phyloP scores from a whole-genome alignment of 2,797 vertebrate species.

The Eutrigla gurnardus region DNA sequence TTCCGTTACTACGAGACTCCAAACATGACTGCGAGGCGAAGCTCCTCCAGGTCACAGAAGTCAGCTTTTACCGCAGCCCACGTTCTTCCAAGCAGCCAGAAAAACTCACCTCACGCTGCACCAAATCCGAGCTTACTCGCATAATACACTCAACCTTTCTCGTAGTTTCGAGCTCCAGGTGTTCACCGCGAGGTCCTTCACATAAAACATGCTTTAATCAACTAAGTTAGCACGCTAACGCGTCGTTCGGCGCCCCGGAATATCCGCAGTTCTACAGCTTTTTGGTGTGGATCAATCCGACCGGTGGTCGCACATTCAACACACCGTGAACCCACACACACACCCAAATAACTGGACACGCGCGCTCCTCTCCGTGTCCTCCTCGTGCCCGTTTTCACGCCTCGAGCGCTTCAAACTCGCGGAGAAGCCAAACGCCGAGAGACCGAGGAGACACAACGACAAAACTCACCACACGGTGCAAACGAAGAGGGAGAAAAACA shows the following conservation, averaged over 20 bases:
- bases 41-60: slow-evolving; percentile 18
- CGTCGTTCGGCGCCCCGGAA: not conserved
- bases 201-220: not conserved
- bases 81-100: slow-evolving; percentile 1
- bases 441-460: not conserved
- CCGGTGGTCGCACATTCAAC: slow-evolving; percentile 45
- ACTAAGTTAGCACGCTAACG: not conserved
- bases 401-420: slow-evolving; percentile 37
- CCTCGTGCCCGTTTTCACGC: not conserved
- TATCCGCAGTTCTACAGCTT: slow-evolving; percentile 44
- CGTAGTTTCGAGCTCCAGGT: slow-evolving; percentile 25
- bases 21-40: not conserved
- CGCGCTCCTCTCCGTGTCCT: not conserved
- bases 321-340: not conserved
- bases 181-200: not conserved
- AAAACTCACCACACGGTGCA: slow-evolving; percentile 50
- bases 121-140: slow-evolving; percentile 33
- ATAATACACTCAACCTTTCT: not conserved
- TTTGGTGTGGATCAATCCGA: slow-evolving; percentile 36
- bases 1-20: not conserved
- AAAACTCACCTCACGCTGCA: slow-evolving; percentile 60
- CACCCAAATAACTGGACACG: not conserved
- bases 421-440: slow-evolving; percentile 2
- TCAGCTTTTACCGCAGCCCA: slow-evolving; percentile 22
- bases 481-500: not conserved